Evolutionary conservation across 2,888 invertebrate genomes (phyloP), one percentile per base, ranked within the genome.

Genomic region (Anthophora plumipes): DNA sequence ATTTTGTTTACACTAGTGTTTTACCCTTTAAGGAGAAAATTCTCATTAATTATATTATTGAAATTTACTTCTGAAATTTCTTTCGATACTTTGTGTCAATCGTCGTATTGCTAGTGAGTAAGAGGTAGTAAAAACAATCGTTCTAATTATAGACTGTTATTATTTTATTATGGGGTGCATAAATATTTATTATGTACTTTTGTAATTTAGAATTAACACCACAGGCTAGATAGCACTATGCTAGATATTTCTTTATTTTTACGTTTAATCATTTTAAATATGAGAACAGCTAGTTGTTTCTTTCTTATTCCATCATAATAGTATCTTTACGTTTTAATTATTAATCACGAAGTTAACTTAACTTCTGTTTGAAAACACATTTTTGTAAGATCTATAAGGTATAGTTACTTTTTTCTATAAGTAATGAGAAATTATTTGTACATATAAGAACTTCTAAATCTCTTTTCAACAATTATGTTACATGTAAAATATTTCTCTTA

Each of bases 401-500:
- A 63, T 41, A 5, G n/a, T 7, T 48, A 37, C n/a, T n/a, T n/a
- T 20, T 22, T 66, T 60, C 39, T 52, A 39, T 67, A 12, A 22
- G 12, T 7, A n/a, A 60, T 20, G 54, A 63, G 39, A 70, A 22
- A 67, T 17, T 60, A 68, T 60, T 22, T 57, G 22, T 80, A 69
- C 31, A 77, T 69, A 74, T 70, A 70, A 59, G 70, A 75, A 55
- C 46, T 64, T 72, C 41, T 37, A 60, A 55, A 85, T 87, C 81
- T 85, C n/a, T 85, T 84, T 87, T 79, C 82, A 73, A 37, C 73
- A 57, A 78, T 76, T 71, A 71, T 31, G 31, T 79, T 79, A 82
- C 71, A 64, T 84, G 64, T 86, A 79, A 82, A 85, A 69, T 84
- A 81, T n/a, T n/a, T n/a, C 60, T 85, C 83, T 50, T n/a, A 25